Conservation (phyloP, 2,113 vertebrate genomes). For the Chaetodon auriga region DNA sequence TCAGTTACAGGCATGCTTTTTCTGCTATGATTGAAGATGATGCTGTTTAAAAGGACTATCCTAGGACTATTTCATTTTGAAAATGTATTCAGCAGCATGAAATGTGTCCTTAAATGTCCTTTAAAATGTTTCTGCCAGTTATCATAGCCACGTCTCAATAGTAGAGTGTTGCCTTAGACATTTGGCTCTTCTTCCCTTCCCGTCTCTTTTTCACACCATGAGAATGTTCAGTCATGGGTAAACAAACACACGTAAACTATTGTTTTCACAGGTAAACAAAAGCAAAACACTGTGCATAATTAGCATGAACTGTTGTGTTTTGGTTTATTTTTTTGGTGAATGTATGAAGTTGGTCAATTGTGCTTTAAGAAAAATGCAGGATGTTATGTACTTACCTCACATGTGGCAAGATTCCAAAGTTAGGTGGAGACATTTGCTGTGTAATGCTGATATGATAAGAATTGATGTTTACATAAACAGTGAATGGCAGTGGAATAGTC, state of each 20-base stretch:
- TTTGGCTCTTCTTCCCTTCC: not conserved
- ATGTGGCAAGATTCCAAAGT: slow-evolving; percentile 34
- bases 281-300: not conserved
- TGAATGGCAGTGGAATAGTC: slow-evolving; percentile 45
- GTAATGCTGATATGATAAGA: slow-evolving; percentile 55
- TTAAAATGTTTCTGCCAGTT: not conserved
- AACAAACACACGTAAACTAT: not conserved
- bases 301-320: not conserved
- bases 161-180: not conserved
- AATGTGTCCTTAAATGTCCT: not conserved
- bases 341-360: slow-evolving; percentile 30
- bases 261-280: not conserved
- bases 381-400: slow-evolving; percentile 21
- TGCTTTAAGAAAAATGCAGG: slow-evolving; percentile 33
- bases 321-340: not conserved
- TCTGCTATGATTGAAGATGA: not conserved
- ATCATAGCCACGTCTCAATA: not conserved
- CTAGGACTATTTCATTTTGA: not conserved
- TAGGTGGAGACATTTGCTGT: slow-evolving; percentile 1
- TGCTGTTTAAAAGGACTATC: not conserved
- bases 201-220: not conserved
- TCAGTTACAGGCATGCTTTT: not conserved
- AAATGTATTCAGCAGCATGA: not conserved
- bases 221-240: not conserved
- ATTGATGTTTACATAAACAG: slow-evolving; percentile 58